Base-by-base conservation (phyloP, 2,797 vertebrate genomes). In the Macropodus opercularis region DNA sequence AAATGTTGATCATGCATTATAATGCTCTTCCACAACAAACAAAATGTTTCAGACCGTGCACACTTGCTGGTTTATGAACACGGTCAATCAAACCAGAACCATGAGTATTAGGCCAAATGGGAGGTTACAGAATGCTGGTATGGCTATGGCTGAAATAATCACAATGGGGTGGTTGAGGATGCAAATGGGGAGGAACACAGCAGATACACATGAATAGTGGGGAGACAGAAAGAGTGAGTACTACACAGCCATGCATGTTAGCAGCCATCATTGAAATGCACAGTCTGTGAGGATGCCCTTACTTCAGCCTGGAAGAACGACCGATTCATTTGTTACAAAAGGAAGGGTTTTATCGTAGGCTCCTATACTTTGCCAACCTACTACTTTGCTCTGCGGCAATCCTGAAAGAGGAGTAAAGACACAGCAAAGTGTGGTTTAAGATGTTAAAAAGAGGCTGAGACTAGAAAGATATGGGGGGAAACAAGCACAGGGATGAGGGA, bases 331-430 rank as follows among this genome's bases (percentile, higher is more conserved):
- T 92, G 90, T 90, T 92, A 91, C 90, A 93, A 90, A 92, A 84
- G 31, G 31, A 77, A 83, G 89, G 73, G 84, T 90, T 94, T 93
- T 97, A 98, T 92, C 97, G 96, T 87, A 98, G 95, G 44, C 96
- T 98, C 91, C 98, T 98, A 98, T 98, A 99, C 92, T 98, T 99
- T 96, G 96, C 98, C 98, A 99, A 96, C 93, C 98, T 98, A 98
- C 95, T 97, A 97, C 96, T 98, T 92, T 99, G 98, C 93, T 99
- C 98, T 90, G 97, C 96, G 69, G 96, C 96, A 89, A 98, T 98
- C 96, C 98, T 99, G 94, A 90, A 95, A 90, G 67, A 85, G 83
- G 94, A 93, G 92, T 92, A 89, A 73, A 93, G 90, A 89, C 75
- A 90, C 36, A 90, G 89, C 81, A 29, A 77, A 66, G 81, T 38